Conservation (phyloP, 2,113 vertebrate species). For the Oreotrochilus melanogaster region DNA sequence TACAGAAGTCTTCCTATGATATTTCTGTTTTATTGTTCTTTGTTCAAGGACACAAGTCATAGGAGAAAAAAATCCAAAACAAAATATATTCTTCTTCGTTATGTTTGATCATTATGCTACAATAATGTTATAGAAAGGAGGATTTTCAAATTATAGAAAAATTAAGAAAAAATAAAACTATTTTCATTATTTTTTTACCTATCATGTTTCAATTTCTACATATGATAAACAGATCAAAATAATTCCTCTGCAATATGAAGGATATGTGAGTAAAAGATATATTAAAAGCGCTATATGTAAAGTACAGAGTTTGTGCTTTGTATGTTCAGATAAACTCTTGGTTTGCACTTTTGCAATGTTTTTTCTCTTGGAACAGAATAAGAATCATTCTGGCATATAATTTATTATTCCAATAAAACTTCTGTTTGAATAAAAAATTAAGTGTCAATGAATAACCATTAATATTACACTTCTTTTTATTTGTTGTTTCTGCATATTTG, state of each 20-base stretch:
- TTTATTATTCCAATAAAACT: neutral
- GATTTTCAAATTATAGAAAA: neutral
- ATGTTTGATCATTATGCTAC: neutral
- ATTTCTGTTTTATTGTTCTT: constrained; percentile 33
- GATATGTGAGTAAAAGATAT: neutral
- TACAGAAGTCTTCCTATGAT: neutral
- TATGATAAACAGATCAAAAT: neutral
- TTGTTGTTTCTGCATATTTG: neutral
- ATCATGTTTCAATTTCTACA: neutral
- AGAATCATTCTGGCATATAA: neutral
- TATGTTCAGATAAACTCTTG: neutral
- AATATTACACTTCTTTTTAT: neutral
- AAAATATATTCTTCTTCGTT: neutral
- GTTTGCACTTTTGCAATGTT: neutral
- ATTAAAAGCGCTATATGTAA: neutral
- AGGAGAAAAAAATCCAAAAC: neutral
- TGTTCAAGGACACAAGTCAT: constrained; percentile 11
- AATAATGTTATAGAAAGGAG: neutral
- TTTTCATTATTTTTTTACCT: neutral
- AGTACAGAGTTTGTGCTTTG: neutral
- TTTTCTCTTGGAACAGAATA: neutral
- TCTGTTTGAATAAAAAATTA: neutral
- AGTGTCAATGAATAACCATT: neutral
- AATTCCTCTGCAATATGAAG: neutral
- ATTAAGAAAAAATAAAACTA: neutral